A percentile compares a stretch with the other conserved stretches of the same genome.
phyloP scores from a whole-genome alignment of 2,797 vertebrate species.

The Sebastes hopkinsi region DNA sequence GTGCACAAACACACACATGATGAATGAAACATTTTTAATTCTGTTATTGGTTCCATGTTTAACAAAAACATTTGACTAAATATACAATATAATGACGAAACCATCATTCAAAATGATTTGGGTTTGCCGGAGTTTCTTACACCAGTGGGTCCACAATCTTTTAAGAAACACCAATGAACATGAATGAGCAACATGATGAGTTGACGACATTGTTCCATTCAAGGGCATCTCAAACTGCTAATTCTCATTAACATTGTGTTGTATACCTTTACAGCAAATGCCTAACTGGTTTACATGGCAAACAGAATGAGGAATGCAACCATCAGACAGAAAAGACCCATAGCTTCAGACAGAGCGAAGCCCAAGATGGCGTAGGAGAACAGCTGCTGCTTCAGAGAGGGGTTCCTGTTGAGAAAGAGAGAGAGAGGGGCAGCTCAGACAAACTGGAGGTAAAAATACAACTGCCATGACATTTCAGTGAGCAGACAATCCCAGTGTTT shows the following conservation, averaged over 20 bases:
- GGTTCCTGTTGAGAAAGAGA: slow-evolving; percentile 85
- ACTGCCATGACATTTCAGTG: background rate
- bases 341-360: slow-evolving; percentile 95
- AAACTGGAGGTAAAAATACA: background rate
- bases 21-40: slow-evolving; percentile 60
- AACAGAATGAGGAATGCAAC: slow-evolving; percentile 98
- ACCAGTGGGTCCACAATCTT: slow-evolving; percentile 47
- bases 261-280: slow-evolving; percentile 23
- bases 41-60: slow-evolving; percentile 42
- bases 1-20: slow-evolving; percentile 17
- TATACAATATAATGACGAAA: slow-evolving; percentile 67
- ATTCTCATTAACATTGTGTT: slow-evolving; percentile 42
- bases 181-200: slow-evolving; percentile 21
- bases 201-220: slow-evolving; percentile 25
- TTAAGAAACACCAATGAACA: slow-evolving; percentile 44
- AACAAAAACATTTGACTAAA: slow-evolving; percentile 72
- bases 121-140: slow-evolving; percentile 48
- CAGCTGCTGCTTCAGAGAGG: slow-evolving; percentile 95
- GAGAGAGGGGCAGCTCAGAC: background rate
- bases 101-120: slow-evolving; percentile 40
- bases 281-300: slow-evolving; percentile 87
- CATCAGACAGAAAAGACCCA: slow-evolving; percentile 98
- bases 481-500: background rate
- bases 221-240: slow-evolving; percentile 26
- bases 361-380: slow-evolving; percentile 96